These are phyloP conservation scores for Tuta absoluta DNA, from an alignment of 2,888 invertebrate species.

Conservation along the genomic window DNA sequence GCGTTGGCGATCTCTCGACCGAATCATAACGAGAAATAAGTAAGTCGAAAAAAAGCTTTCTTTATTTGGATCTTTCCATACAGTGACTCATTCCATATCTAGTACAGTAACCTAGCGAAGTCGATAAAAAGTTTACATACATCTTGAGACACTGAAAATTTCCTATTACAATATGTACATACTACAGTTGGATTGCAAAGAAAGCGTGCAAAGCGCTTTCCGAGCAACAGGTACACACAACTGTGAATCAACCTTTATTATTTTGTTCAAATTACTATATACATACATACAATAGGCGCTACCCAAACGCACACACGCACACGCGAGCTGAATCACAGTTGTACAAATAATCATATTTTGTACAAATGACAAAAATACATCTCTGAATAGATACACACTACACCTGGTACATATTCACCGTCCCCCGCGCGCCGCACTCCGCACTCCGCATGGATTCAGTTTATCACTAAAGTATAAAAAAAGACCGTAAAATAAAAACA, in stretches of 20 bases:
- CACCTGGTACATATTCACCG: neutral
- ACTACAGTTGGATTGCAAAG: neutral
- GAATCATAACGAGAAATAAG: neutral
- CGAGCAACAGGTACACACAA: neutral
- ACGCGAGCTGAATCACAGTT: neutral
- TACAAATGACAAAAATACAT: constrained; percentile 1
- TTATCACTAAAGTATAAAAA: neutral
- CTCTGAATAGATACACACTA: neutral
- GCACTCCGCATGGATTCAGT: neutral
- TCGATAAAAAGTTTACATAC: neutral
- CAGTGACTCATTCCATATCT: neutral
- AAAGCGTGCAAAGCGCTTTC: neutral
- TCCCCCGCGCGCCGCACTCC: neutral
- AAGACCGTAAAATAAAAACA: no score
- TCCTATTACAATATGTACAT: neutral
- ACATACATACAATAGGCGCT: neutral
- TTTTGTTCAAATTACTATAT: neutral
- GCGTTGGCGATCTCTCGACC: no score
- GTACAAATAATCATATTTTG: neutral
- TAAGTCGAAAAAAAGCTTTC: neutral
- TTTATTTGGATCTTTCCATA: neutral
- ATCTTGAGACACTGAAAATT: neutral
- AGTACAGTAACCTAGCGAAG: neutral
- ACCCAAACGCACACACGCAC: neutral
- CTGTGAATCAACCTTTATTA: neutral